Percentiles rank a stretch among this genome's conserved stretches.
Evolutionary conservation across 2,888 invertebrate species (phyloP).

Genomic region (Halocaridina rubra): DNA sequence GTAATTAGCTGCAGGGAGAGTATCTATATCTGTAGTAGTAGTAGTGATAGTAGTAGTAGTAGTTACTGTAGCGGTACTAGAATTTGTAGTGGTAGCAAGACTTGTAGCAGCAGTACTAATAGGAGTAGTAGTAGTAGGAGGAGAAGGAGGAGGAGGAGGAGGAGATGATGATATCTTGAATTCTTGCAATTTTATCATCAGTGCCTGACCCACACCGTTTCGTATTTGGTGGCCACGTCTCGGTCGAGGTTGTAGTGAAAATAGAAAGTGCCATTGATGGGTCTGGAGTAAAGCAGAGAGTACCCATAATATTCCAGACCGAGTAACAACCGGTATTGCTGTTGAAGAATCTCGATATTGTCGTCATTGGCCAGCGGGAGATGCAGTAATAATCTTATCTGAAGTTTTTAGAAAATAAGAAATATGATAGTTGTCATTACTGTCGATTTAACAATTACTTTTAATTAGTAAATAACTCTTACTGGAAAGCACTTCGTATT

Average conservation of each 20-base stretch:
- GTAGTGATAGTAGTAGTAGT: no score
- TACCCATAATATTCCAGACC: slow-evolving; percentile 45
- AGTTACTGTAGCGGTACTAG: no score
- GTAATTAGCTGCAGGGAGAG: no score
- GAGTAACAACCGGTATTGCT: slow-evolving; percentile 7
- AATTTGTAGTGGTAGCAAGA: no score
- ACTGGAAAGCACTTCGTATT: no score
- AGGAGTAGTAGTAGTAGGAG: no score
- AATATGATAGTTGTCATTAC: background rate
- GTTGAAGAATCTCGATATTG: background rate
- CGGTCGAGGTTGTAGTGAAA: background rate
- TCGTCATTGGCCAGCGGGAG: slow-evolving; percentile 19
- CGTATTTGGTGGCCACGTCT: slow-evolving; percentile 34
- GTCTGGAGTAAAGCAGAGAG: slow-evolving; percentile 24
- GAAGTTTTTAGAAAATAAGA: background rate
- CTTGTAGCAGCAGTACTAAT: no score
- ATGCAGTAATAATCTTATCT: slow-evolving; percentile 39
- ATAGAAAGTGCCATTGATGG: slow-evolving; percentile 16
- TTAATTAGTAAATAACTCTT: no score
- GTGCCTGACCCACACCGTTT: slow-evolving; percentile 34
- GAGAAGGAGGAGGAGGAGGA: no score
- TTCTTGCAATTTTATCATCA: background rate
- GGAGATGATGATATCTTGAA: no score
- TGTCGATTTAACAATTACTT: no score
- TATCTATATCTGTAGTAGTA: no score